Evolutionary conservation across 2,113 vertebrate species (phyloP), one percentile per base, ranked within the genome.

Genomic region (Microtus richardsoni): DNA sequence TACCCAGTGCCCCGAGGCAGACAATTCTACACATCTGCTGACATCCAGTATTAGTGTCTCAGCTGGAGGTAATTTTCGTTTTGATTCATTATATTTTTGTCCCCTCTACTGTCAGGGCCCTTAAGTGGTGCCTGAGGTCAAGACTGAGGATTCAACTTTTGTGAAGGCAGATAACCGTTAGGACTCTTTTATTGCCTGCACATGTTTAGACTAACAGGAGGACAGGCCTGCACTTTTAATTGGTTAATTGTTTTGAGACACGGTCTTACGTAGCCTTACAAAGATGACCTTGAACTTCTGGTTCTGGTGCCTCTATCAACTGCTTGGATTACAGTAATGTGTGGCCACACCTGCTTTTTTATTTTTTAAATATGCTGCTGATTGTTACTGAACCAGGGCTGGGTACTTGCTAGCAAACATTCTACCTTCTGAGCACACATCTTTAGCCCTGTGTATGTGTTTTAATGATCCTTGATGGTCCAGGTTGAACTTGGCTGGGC

Each of bases 1-100:
- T 19, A 9, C n/a, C 54, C 26, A 8, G 41, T 2, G 4, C 10
- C 39, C 21, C 2, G 3, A 16, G 54, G 33, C 3, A 0, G 78
- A 62, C 12, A 4, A 0, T 1, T 30, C 36, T 1, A 2, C 26
- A 49, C 33, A 41, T 54, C 9, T 26, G 19, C 73, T 33, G 44
- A 62, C 19, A 7, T 5, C 0, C 16, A 10, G 41, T 21, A 70
- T 28, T 54, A n/a, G 39, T 44, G 39, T 39, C 12, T 41, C 62
- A 54, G 77, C 5, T 0, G 5, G 36, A 83, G 26, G 12, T 71
- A 5, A 17, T 39, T 82, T 83, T 52, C 5, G 39, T n/a, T 13
- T 4, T 49, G 58, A 22, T 41, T 7, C 0, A 17, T 60, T 84
- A 62, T 36, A 36, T 33, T 39, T 80, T 30, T 44, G 44, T 70